Evolutionary conservation across 2,888 invertebrate genomes (phyloP), one percentile per base, ranked within the genome.

Genomic region (Cyclophora punctaria): DNA sequence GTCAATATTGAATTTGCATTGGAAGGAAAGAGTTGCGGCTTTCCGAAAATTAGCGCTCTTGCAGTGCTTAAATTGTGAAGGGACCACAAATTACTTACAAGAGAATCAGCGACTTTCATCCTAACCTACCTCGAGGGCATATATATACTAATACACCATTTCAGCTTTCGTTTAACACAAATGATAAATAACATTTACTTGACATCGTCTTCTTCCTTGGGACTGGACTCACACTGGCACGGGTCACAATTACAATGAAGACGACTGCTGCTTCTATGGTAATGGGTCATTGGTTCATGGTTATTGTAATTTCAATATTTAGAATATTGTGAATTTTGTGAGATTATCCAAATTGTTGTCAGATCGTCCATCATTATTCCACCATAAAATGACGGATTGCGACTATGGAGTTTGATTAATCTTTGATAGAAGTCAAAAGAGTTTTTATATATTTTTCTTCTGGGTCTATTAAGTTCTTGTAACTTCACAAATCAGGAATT

Each of bases 101-200:
- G 34, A 20, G 6, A 3, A 7, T 44, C 44, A 33, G 6, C 44
- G 44, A 4, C 6, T 44, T 33, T 34, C 35, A 46, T 47, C 50
- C 57, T 44, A 51, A 71, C 71, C 71, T 71, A 69, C 52, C 58
- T 68, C 50, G 65, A 63, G 42, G 63, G 64, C 34, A 55, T 55
- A 20, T 20, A 20, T 20, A 60, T 57, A 66, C 50, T 68, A 53
- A 54, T 63, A 59, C 59, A 69, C 60, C 60, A 61, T 61, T 5
- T 5, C 37, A 5, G 37, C 37, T 4, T 51, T 53, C 44, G 52
- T 47, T 48, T 5, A 48, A 56, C 47, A 56, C 50, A 48, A 56
- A 48, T 51, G 42, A 33, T 20, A 33, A 44, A 34, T 34, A 53
- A 42, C 4, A 52, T 64, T 67, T 75, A 76, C 74, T 66, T 68